Percentiles rank a stretch among this genome's conserved stretches.
These are phyloP conservation scores for Dendrolimus kikuchii DNA, from an alignment of 1,140 invertebrate species.

Conservation along the genomic window DNA sequence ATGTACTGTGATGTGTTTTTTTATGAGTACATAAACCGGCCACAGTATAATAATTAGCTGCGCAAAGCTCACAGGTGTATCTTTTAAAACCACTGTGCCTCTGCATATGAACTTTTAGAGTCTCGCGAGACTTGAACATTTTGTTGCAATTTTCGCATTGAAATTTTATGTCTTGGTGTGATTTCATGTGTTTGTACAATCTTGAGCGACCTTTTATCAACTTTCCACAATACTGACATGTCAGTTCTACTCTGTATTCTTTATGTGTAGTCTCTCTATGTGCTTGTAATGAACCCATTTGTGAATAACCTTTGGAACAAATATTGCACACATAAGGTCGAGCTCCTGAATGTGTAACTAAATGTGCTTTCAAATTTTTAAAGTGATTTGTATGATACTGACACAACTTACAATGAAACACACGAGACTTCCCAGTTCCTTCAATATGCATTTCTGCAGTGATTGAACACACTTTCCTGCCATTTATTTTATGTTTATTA, in stretches of 20 bases:
- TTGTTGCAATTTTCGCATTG: constrained; percentile 45
- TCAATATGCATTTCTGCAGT: constrained; percentile 27
- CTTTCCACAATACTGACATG: constrained; percentile 50
- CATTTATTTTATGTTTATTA: constrained; percentile 32
- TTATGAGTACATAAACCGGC: constrained; percentile 46
- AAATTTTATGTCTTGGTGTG: constrained; percentile 22
- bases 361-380: constrained; percentile 43
- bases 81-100: constrained; percentile 38
- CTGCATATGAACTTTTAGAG: constrained; percentile 33
- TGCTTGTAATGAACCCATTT: constrained; percentile 30
- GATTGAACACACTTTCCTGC: constrained; percentile 22
- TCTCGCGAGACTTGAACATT: constrained; percentile 21
- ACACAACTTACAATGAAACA: constrained; percentile 47
- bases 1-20: constrained; percentile 32
- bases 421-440: constrained; percentile 35
- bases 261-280: constrained; percentile 41
- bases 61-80: constrained; percentile 48
- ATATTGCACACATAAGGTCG: constrained; percentile 37
- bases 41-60: constrained; percentile 37
- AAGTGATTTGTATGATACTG: constrained; percentile 28
- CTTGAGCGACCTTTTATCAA: constrained; percentile 30
- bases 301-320: constrained; percentile 37
- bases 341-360: constrained; percentile 37
- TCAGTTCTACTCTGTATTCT: constrained; percentile 29
- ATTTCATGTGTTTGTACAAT: constrained; percentile 36